These are phyloP conservation scores for Garrulus glandarius DNA, from an alignment of 2,797 vertebrate genomes.

Conservation along the genomic window DNA sequence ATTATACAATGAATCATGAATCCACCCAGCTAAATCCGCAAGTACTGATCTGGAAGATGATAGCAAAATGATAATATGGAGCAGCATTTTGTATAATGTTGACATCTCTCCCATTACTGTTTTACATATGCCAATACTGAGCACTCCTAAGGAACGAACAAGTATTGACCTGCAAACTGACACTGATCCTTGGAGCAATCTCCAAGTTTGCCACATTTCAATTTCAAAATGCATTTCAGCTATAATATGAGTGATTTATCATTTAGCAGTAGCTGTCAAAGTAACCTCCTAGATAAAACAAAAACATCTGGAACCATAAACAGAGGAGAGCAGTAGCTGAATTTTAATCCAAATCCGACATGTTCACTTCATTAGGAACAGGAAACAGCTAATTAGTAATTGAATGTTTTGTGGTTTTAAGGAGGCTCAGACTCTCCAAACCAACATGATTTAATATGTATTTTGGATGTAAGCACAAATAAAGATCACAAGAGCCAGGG, in stretches of 20 bases:
- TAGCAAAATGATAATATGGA: constrained; percentile 50
- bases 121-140: constrained; percentile 65
- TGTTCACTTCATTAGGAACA: constrained; percentile 79
- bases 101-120: constrained; percentile 41
- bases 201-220: constrained; percentile 78
- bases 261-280: constrained; percentile 82
- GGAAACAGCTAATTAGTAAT: constrained; percentile 81
- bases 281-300: constrained; percentile 82
- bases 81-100: constrained; percentile 48
- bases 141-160: constrained; percentile 33
- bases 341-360: constrained; percentile 80
- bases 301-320: constrained; percentile 85
- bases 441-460: constrained; percentile 71
- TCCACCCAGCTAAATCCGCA: neutral
- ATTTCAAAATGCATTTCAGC: constrained; percentile 79
- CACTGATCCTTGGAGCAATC: constrained; percentile 69
- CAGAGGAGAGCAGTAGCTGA: constrained; percentile 76
- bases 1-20: constrained; percentile 44
- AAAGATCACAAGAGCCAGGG: constrained; percentile 56
- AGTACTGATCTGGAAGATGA: constrained; percentile 31
- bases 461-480: constrained; percentile 74
- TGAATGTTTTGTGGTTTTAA: constrained; percentile 77
- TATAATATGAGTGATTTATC: constrained; percentile 85
- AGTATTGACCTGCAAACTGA: constrained; percentile 70
- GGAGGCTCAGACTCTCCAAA: constrained; percentile 68